Evolutionary conservation across 2,888 invertebrate genomes (phyloP), one percentile per base, ranked within the genome.

Genomic region (Yponomeuta evonymella): DNA sequence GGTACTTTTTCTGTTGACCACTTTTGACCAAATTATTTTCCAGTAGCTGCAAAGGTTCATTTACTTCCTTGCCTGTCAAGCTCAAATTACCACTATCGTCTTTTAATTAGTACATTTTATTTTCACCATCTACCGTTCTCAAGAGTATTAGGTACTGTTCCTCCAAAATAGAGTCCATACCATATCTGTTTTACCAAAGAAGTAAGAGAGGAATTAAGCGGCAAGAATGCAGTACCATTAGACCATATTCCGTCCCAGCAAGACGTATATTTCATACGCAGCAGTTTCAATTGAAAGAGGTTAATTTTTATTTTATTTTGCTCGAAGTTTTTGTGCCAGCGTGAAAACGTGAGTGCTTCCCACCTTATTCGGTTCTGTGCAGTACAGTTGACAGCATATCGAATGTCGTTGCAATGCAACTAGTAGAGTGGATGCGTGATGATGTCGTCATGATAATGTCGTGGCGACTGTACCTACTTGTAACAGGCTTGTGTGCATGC

Each of bases 181-280:
- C 51, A 58, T 58, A 1, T 15, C 43, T 6, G 8, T 43, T 43
- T 58, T 8, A 58, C 51, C 12, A 58, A 58, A 58, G 51, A 58
- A 30, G 69, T 70, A 73, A 74, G 71, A 83, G 71, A 83, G 79
- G 81, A 83, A 81, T 80, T 82, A 81, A 83, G 84, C 81, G 78
- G 74, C 48, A 70, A 73, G 79, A 82, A 86, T 82, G 83, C 74
- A 58, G 77, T 75, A 73, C 77, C 79, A 81, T 85, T 81, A 79
- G 71, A 74, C 77, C 77, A 76, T 79, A 75, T 79, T 81, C 79
- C 77, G 71, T 70, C 48, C 70, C 70, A 67, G 70, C 43, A 75
- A 75, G 77, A 74, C 73, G 77, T 76, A 79, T 80, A 78, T 71
- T 51, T 68, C 70, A 63, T 69, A 29, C 74, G 72, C 1, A 5